Percentiles rank a stretch among this genome's conserved stretches.
phyloP scores from a whole-genome alignment of 1,140 invertebrate species.

The Drosophila kepulauana region DNA sequence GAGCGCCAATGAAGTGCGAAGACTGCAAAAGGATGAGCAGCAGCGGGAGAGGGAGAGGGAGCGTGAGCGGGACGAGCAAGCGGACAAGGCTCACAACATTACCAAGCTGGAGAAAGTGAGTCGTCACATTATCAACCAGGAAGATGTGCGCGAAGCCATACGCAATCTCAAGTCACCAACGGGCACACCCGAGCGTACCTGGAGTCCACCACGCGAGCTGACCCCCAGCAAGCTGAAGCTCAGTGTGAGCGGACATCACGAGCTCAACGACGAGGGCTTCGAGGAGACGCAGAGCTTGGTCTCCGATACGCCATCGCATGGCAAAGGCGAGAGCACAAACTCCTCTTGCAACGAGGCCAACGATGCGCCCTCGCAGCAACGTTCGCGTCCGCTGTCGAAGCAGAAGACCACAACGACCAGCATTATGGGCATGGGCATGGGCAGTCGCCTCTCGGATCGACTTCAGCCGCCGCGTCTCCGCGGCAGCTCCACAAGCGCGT shows the following conservation, averaged over 20 bases:
- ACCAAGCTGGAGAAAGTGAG: slow-evolving; percentile 85
- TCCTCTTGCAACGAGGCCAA: slow-evolving; percentile 88
- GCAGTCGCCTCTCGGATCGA: slow-evolving; percentile 73
- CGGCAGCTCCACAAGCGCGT: slow-evolving; percentile 32
- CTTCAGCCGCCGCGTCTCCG: slow-evolving; percentile 68
- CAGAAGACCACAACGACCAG: slow-evolving; percentile 67
- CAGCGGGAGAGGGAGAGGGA: slow-evolving; percentile 31
- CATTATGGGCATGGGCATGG: slow-evolving; percentile 69
- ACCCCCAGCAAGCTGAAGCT: slow-evolving; percentile 58
- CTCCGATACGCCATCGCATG: slow-evolving; percentile 93
- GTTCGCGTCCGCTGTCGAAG: slow-evolving; percentile 58
- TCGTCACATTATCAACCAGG: slow-evolving; percentile 86
- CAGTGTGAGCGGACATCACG: slow-evolving; percentile 86
- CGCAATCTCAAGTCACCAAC: slow-evolving; percentile 87
- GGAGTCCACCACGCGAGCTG: slow-evolving; percentile 85
- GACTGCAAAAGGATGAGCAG: slow-evolving; percentile 73
- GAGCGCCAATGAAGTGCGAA: slow-evolving; percentile 87
- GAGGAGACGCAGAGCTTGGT: slow-evolving; percentile 95
- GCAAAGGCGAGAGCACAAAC: slow-evolving; percentile 86
- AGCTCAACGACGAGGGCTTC: slow-evolving; percentile 94
- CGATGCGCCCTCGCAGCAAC: slow-evolving; percentile 59
- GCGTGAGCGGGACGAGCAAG: slow-evolving; percentile 32
- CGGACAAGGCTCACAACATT: slow-evolving; percentile 64
- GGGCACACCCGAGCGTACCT: slow-evolving; percentile 86
- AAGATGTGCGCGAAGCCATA: slow-evolving; percentile 88